These are phyloP conservation scores for Mastomys natalensis DNA, from an alignment of 2,113 vertebrate species.

Conservation along the genomic window DNA sequence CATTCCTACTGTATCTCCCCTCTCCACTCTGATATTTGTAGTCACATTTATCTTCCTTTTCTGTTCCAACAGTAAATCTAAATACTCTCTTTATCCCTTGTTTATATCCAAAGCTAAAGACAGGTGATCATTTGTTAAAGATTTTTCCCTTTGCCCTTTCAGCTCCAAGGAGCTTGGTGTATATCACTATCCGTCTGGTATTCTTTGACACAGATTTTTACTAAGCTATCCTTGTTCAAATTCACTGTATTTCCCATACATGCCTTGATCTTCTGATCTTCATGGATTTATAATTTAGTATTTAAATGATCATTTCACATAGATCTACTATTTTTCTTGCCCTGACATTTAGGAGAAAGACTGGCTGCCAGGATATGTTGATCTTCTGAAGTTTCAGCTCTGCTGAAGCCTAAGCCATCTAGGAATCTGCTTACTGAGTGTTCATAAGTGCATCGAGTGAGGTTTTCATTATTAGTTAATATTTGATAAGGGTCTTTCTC, in stretches of 20 bases:
- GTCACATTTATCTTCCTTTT: not conserved
- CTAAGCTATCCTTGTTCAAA: not conserved
- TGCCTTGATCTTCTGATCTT: not conserved
- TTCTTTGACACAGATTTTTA: not conserved
- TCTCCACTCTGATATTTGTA: not conserved
- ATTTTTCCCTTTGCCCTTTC: not conserved
- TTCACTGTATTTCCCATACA: not conserved
- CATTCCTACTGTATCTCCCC: rapidly evolving
- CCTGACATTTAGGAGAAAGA: not conserved
- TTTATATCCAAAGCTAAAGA: not conserved
- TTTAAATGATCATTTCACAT: not conserved
- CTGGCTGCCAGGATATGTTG: not conserved
- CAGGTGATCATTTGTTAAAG: not conserved
- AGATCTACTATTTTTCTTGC: not conserved
- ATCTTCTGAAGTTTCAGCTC: not conserved
- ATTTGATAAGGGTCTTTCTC: not conserved
- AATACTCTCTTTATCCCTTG: not conserved
- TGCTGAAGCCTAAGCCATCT: too few species aligned
- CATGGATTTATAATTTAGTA: not conserved
- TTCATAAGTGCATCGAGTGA: not conserved
- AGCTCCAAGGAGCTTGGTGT: not conserved
- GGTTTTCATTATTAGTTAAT: not conserved
- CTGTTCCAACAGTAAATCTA: not conserved
- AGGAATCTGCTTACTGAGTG: too few species aligned
- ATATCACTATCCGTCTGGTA: not conserved